A percentile compares a stretch with the other conserved stretches of the same genome.
phyloP scores from a whole-genome alignment of 2,888 invertebrate genomes.

The Stomorhina lunata region DNA sequence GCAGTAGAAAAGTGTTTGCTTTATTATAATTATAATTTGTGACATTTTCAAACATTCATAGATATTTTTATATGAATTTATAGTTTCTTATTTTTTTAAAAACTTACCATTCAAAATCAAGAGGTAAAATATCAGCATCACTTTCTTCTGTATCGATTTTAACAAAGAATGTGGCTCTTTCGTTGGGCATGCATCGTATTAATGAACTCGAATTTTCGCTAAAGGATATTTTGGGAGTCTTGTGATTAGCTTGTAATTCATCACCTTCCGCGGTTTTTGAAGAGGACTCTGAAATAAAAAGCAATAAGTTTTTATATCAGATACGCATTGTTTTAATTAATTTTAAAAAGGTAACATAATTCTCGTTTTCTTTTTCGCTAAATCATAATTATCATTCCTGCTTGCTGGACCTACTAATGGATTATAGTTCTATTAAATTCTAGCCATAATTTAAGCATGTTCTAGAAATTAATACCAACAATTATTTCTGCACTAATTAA shows the following conservation, averaged over 20 bases:
- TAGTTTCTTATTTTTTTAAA: background rate
- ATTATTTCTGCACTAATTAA: background rate
- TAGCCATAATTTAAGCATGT: too few species aligned
- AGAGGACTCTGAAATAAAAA: slow-evolving; percentile 62
- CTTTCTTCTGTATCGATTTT: slow-evolving; percentile 78
- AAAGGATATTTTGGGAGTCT: slow-evolving; percentile 74
- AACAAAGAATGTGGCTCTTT: slow-evolving; percentile 79
- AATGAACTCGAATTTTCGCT: slow-evolving; percentile 79
- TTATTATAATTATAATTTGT: too few species aligned
- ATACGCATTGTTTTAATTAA: background rate
- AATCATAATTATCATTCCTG: too few species aligned
- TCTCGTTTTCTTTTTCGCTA: too few species aligned
- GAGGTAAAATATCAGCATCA: slow-evolving; percentile 74
- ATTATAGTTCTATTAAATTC: too few species aligned
- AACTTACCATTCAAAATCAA: slow-evolving; percentile 79
- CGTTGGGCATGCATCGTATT: slow-evolving; percentile 78
- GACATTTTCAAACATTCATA: too few species aligned
- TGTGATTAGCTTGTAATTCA: slow-evolving; percentile 44
- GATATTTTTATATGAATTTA: background rate
- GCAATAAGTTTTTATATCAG: background rate
- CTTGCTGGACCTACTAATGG: too few species aligned
- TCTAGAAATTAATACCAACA: too few species aligned
- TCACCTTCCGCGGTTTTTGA: slow-evolving; percentile 50
- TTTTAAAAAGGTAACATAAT: too few species aligned
- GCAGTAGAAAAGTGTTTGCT: too few species aligned